A percentile compares a stretch with the other conserved stretches of the same genome.
Conservation (phyloP, 2,888 invertebrate species). For the Tridacna gigas region DNA sequence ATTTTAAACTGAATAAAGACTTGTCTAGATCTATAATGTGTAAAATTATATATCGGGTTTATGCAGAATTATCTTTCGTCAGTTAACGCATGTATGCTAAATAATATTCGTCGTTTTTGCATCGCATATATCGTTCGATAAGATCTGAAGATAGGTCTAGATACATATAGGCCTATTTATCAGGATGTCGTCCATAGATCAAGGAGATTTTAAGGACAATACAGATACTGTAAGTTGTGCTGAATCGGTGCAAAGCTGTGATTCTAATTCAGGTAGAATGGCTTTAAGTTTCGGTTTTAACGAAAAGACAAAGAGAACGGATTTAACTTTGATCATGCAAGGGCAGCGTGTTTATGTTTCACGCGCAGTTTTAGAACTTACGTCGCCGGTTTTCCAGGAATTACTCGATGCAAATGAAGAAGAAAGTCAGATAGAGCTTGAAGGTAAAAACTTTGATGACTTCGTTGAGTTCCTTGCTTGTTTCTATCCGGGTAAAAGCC, state of each 20-base stretch:
- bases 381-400: neutral
- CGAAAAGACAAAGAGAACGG: neutral
- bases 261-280: neutral
- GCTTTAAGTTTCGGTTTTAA: neutral
- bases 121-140: neutral
- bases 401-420: conserved; percentile 14
- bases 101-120: too few relatives aligned
- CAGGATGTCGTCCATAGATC: too few relatives aligned
- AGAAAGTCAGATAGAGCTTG: neutral
- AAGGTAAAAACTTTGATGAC: neutral
- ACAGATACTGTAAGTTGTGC: neutral
- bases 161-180: too few relatives aligned
- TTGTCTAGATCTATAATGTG: too few relatives aligned
- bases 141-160: neutral
- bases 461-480: conserved; percentile 1
- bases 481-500: conserved; percentile 3
- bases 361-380: conserved; percentile 4
- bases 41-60: too few relatives aligned
- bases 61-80: too few relatives aligned
- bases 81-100: neutral
- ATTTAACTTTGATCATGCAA: neutral
- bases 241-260: neutral
- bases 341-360: neutral
- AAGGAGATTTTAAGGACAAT: neutral
- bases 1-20: too few relatives aligned